These are phyloP conservation scores for Caenorhabditis sp. DNA, from an alignment of 2,888 invertebrate species.

Conservation along the genomic window DNA sequence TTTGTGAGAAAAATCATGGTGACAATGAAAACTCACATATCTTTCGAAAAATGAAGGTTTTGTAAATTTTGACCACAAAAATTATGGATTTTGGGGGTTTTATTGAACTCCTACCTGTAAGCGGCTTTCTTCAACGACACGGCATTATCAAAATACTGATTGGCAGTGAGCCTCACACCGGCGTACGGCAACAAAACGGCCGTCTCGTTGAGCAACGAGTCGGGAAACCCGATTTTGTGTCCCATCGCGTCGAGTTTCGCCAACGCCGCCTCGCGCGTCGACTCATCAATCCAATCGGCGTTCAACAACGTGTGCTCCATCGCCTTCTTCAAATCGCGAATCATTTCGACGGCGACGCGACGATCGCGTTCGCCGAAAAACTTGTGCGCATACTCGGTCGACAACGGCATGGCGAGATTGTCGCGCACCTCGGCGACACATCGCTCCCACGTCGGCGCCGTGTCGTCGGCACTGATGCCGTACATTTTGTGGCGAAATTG, in stretches of 20 bases:
- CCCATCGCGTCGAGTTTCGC: conserved; percentile 58
- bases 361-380: conserved; percentile 31
- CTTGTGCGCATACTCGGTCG: conserved; percentile 54
- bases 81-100: too few relatives aligned
- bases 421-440: conserved; percentile 60
- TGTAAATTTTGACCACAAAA: too few relatives aligned
- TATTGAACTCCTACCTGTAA: conserved; percentile 28
- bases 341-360: conserved; percentile 48
- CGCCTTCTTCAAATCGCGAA: conserved; percentile 50
- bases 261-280: conserved; percentile 57
- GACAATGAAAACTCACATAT: too few relatives aligned
- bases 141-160: conserved; percentile 61
- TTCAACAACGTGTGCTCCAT: conserved; percentile 58
- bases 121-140: conserved; percentile 49
- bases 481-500: conserved; percentile 51
- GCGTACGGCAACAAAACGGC: conserved; percentile 52
- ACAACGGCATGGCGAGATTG: conserved; percentile 57
- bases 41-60: too few relatives aligned
- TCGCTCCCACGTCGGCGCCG: conserved; percentile 53
- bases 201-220: conserved; percentile 54
- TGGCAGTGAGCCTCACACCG: conserved; percentile 53
- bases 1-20: too few relatives aligned
- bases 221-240: conserved; percentile 60
- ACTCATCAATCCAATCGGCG: conserved; percentile 66
- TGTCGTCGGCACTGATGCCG: conserved; percentile 24